Base-by-base conservation (phyloP, 1,140 invertebrate species). In the Apis florea region DNA sequence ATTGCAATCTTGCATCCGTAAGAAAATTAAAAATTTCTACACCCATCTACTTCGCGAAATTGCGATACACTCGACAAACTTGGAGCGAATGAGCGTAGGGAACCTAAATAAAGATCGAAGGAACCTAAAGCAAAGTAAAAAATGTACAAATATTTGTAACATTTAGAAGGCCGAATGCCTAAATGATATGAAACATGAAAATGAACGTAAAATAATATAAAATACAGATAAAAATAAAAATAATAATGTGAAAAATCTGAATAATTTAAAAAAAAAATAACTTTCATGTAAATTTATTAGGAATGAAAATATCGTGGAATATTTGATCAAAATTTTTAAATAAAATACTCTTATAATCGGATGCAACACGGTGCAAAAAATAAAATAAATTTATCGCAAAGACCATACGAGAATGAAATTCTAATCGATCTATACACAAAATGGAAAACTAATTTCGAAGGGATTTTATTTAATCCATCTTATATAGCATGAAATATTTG, bases 21-120 rank as follows among this genome's bases (percentile, higher is more conserved):
- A 61, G 67, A 79, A 79, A 79, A 79, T 79, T 79, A 47, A 61
- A 79, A 79, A 61, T 79, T 63, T 59, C 24, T n/a, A 40, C n/a
- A 9, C 9, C 47, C 24, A 53, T 40, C 21, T 24, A 31, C 40
- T 51, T 66, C 26, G 67, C 26, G 6, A 54, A 54, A 17, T n/a
- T 24, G 24, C 31, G 15, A 54, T 59, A n/a, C 47, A 10, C 8
- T 21, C 26, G n/a, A 63, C 12, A 11, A 15, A 47, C 47, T 40
- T 17, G 26, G 2, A 17, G 53, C 21, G 69, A 58, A 40, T 64
- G 5, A n/a, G 54, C 26, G 9, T 19, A 0, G 1, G 68, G n/a
- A 54, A 66, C 47, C 64, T 17, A 8, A 24, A 24, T 13, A 8
- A n/a, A 66, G 78, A 72, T 72, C 2, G 49, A 31, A 47, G 4